Base-by-base conservation (phyloP, 2,888 invertebrate species). In the Dryocosmus kuriphilus region DNA sequence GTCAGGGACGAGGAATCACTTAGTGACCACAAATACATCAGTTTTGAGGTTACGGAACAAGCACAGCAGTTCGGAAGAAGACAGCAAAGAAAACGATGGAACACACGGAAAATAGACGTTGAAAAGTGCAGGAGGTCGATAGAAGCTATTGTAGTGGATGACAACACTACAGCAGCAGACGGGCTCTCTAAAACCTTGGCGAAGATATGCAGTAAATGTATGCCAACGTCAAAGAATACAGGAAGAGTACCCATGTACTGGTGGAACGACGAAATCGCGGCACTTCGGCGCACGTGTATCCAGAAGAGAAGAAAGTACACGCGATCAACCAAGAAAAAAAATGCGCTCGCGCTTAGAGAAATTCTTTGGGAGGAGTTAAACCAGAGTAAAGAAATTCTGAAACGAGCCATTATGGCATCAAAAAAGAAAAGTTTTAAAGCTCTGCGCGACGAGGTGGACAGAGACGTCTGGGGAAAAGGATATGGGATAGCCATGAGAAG, bases 1-100 rank as follows among this genome's bases (percentile, higher is more conserved):
- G 81, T 82, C 2, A 62, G 63, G 2, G 78, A 80, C 16, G 60
- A 46, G 19, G 82, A 81, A 75, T 61, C 80, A 27, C 77, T 82
- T 9, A 82, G 82, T 35, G 81, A 80, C 73, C 81, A 82, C 32
- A 75, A 41, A 16, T 41, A 41, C 41, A 76, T 27, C 79, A 79
- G 27, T 11, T 27, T 30, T 11, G 11, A 30, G 24, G 19, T 61
- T 2, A 61, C 14, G 19, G 61, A 61, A 19, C 14, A 24, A 8
- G n/a, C 61, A 9, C 2, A 6, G 11, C 11, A 9, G 11, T n/a
- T 8, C 61, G 8, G n/a, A 11, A 61, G 11, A n/a, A 61, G 24
- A 9, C 1, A 24, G 19, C 61, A 11, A 61, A 61, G n/a, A 9
- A 9, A 14, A 41, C 14, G 61, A 2, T 61, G 61, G 61, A 61